Evolutionary conservation across 2,888 invertebrate species (phyloP), one percentile per base, ranked within the genome.

Genomic region (Agrochola lychnidis): DNA sequence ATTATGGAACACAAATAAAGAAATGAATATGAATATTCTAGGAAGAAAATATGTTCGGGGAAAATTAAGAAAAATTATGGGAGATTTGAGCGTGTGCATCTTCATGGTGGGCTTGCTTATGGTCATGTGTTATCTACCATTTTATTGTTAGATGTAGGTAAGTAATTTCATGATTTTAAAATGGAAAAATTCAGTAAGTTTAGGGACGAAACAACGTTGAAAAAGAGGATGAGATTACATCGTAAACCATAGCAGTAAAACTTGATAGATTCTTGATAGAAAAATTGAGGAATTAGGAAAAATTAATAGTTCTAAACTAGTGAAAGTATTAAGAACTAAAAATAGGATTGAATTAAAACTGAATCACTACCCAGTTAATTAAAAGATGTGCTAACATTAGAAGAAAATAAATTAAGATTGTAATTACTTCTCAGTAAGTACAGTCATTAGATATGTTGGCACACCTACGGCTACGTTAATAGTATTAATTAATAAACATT

Each of bases 401-500:
- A 70, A 59, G 48, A 73, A 82, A 76, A 81, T 78, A 61, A 73
- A 85, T 78, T 63, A 64, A 51, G 36, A 64, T 64, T 59, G 12
- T 64, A 77, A 76, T 77, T 70, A 74, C 45, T 61, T 73, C 73
- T 66, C 16, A 56, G 66, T 56, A 72, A 70, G 62, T 71, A 64
- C 62, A 40, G 22, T 45, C 62, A 77, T 78, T 83, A 76, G 16
- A 73, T 57, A 77, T 68, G 72, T 87, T 87, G 82, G 79, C 86
- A 79, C 70, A n/a, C 57, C 25, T 73, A 59, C n/a, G 16, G 36
- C 36, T 59, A 57, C 73, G 36, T 67, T 79, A 81, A 78, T 76
- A 71, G 75, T 75, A 66, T 81, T 83, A 59, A 80, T 84, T 80
- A 83, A 84, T 80, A 81, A 68, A 81, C 72, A 63, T 85, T 79